A percentile compares a stretch with the other conserved stretches of the same genome.
phyloP scores from a whole-genome alignment of 2,888 invertebrate genomes.

The Eupithecia dodoneata region DNA sequence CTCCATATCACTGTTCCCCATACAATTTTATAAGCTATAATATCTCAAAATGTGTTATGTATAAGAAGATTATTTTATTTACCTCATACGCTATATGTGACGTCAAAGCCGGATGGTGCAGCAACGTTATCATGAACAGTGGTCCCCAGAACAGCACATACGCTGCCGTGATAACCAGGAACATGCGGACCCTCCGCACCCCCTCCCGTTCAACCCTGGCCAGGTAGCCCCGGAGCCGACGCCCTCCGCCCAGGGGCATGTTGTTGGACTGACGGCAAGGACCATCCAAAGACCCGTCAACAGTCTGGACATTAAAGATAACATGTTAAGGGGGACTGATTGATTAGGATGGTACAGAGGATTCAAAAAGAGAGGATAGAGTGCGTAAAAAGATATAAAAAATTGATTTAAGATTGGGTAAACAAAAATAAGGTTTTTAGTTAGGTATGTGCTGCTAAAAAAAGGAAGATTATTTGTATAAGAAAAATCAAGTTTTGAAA shows the following conservation, averaged over 20 bases:
- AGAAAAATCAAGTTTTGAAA: background rate
- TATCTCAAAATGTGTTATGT: background rate
- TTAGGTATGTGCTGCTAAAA: conserved; percentile 4
- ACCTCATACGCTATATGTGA: conserved; percentile 91
- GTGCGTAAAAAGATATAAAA: conserved; percentile 11
- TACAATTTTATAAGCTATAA: background rate
- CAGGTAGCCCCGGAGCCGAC: conserved; percentile 90
- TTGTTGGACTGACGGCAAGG: conserved; percentile 66
- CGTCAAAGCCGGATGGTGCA: conserved; percentile 89
- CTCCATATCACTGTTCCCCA: background rate
- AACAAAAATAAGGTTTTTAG: background rate
- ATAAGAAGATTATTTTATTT: conserved; percentile 16
- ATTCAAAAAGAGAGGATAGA: conserved; percentile 1
- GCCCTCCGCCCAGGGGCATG: conserved; percentile 86
- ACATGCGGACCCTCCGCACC: conserved; percentile 92
- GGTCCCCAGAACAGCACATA: conserved; percentile 96
- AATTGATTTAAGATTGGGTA: background rate
- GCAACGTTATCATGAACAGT: conserved; percentile 92
- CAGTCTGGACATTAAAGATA: conserved; percentile 59
- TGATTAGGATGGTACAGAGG: conserved; percentile 2
- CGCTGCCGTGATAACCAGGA: conserved; percentile 92
- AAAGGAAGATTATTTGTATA: background rate
- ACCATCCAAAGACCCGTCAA: conserved; percentile 73
- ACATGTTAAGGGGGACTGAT: conserved; percentile 31
- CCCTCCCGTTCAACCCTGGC: conserved; percentile 91